Evolutionary conservation across 2,888 invertebrate genomes (phyloP).

Genomic region (Galerucella calmariensis): DNA sequence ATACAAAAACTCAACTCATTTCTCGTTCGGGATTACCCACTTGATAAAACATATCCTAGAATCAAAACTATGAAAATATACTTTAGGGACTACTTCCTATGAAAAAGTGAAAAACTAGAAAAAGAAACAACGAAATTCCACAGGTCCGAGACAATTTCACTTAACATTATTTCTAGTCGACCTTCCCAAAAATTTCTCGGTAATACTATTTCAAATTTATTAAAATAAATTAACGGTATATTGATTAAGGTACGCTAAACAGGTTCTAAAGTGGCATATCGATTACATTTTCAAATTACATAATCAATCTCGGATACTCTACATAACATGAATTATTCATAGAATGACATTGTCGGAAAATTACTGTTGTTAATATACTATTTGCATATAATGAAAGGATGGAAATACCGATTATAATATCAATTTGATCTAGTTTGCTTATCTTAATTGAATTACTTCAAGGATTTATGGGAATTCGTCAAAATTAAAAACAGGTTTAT

Average conservation of each 20-base stretch:
- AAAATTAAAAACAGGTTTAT: background rate
- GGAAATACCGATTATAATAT: constrained; percentile 37
- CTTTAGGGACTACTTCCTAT: too few relatives aligned
- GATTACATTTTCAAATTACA: constrained; percentile 25
- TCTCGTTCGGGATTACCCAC: too few relatives aligned
- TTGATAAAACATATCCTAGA: too few relatives aligned
- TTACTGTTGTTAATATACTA: constrained; percentile 26
- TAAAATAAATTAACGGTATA: constrained; percentile 4
- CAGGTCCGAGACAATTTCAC: too few relatives aligned
- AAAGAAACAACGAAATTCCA: too few relatives aligned
- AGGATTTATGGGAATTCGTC: constrained; percentile 5
- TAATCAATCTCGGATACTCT: constrained; percentile 25
- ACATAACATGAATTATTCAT: constrained; percentile 27
- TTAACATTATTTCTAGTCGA: background rate
- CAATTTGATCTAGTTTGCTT: constrained; percentile 34
- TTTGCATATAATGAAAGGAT: constrained; percentile 38
- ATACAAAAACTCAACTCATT: too few relatives aligned
- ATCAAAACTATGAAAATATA: too few relatives aligned
- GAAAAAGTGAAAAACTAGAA: too few relatives aligned
- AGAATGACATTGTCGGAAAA: constrained; percentile 24
- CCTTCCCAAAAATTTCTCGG: background rate
- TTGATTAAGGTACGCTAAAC: constrained; percentile 7
- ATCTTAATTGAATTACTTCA: constrained; percentile 30
- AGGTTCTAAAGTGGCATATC: constrained; percentile 19
- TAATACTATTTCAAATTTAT: constrained; percentile 1